A percentile compares a stretch with the other conserved stretches of the same genome.
Conservation (phyloP, 2,888 invertebrate genomes). For the Orthonevra nobilis region DNA sequence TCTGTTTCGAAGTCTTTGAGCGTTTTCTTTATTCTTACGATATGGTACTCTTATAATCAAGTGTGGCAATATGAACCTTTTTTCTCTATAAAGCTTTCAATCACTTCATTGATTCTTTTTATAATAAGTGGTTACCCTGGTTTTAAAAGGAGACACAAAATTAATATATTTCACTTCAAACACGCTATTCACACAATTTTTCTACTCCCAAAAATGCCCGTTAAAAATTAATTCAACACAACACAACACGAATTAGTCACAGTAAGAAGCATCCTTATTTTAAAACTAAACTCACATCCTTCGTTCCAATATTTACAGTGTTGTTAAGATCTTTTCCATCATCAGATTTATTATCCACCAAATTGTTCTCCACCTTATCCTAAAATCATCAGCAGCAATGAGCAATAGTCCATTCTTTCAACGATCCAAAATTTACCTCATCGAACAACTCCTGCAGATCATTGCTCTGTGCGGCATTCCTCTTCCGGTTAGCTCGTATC, state of each 20-base stretch:
- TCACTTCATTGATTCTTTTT: no score
- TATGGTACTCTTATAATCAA: no score
- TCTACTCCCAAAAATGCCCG: not conserved
- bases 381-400: no score
- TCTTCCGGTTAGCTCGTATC: constrained; percentile 24
- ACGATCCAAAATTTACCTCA: constrained; percentile 71
- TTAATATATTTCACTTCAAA: no score
- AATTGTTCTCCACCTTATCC: constrained; percentile 56
- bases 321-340: constrained; percentile 8
- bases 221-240: not conserved
- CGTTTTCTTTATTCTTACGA: no score
- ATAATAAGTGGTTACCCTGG: no score
- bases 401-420: no score
- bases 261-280: no score
- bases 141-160: no score
- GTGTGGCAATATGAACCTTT: no score
- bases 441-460: constrained; percentile 51
- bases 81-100: no score
- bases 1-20: no score
- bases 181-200: not conserved
- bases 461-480: not conserved
- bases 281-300: constrained; percentile 60
- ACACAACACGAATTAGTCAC: constrained; percentile 17
- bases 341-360: constrained; percentile 13
- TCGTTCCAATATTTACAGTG: constrained; percentile 4